A percentile compares a stretch with the other conserved stretches of the same genome.
Conservation (phyloP, 2,113 vertebrate genomes). For the Lichenostomus cassidix region DNA sequence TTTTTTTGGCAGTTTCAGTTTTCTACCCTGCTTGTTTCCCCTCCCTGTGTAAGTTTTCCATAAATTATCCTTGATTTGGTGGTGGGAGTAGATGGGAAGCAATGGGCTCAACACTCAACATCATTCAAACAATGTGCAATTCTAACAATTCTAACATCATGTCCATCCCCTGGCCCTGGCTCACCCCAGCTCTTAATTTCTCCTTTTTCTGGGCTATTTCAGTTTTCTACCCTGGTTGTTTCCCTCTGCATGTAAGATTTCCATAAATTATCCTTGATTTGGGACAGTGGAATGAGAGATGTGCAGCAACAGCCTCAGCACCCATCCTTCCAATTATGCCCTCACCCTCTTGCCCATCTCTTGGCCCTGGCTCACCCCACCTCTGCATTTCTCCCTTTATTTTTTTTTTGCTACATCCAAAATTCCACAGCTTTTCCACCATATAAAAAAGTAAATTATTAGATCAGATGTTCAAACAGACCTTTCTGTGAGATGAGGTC, state of each 20-base stretch:
- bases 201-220: background rate
- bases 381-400: background rate
- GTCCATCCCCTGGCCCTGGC: background rate
- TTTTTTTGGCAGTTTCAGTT: background rate
- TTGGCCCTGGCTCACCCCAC: rapidly evolving
- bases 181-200: background rate
- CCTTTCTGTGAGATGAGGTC: background rate
- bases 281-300: background rate
- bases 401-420: background rate
- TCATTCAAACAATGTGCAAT: background rate
- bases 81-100: background rate
- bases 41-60: background rate
- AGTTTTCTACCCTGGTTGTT: background rate
- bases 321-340: rapidly evolving
- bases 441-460: background rate
- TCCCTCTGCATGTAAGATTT: background rate
- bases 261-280: background rate
- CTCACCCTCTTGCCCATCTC: background rate
- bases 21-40: background rate
- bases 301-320: rapidly evolving
- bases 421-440: background rate
- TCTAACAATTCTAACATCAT: background rate
- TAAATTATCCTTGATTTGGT: background rate
- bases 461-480: background rate
- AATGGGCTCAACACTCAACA: background rate